Base-by-base conservation (phyloP, 2,113 vertebrate genomes). In the human region DNA sequence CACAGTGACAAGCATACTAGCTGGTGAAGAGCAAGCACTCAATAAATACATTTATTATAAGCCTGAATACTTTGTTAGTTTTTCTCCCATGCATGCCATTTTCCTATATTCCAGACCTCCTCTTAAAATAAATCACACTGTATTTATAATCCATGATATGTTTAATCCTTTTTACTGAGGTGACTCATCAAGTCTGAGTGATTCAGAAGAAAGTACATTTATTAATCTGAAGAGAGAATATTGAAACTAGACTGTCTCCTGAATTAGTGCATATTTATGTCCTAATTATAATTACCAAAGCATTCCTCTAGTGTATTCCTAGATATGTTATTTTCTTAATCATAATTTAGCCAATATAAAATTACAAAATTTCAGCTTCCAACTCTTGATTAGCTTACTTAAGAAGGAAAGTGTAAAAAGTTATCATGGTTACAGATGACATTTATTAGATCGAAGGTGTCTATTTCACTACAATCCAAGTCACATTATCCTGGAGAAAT, bases 241-340 rank as follows among this genome's bases (percentile, higher is more conserved):
- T 8, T 87, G 55, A 91, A 90, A 50, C 11, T 30, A 93, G 83
- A 66, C 17, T 75, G 35, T 40, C 30, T 87, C 57, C 55, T 80
- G 35, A 90, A 89, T 96, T 92, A 96, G 83, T 43, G 13, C 22
- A 88, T 89, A 89, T 90, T 95, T 97, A 85, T 87, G 38, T 84
- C 48, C 78, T 90, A 85, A 92, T 95, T 88, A 81, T 73, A 97
- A 97, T 93, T 55, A 92, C 55, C 30, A 88, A 87, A 84, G 78
- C 75, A 72, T 88, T 94, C 14, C 64, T 89, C 64, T 43, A 93
- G n/a, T 43, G 50, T 82, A 55, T 90, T 59, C 35, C 48, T 12
- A 96, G 57, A 84, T 83, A 89, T 9, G 45, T 83, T 90, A 59
- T 93, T 94, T 96, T 95, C 80, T 97, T 92, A 88, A 85, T 84